Evolutionary conservation across 1,140 invertebrate species (phyloP).

Genomic region (Aleiodes sp.): DNA sequence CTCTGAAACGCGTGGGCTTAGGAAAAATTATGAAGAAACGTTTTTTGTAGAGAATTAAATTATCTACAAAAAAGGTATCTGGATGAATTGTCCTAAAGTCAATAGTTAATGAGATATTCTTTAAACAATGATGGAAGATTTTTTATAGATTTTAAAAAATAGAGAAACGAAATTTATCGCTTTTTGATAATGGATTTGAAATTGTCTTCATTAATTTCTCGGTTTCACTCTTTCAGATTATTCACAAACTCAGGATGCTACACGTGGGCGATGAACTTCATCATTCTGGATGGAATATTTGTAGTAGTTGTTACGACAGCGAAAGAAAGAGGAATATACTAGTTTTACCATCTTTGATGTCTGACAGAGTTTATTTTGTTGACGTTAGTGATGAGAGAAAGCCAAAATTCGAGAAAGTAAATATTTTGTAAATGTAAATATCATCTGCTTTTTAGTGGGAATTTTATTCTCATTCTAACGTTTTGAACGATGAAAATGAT

Average conservation of each 20-base stretch:
- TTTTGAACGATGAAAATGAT: no score
- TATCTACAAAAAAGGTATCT: no score
- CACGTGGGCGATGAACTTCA: slow-evolving; percentile 89
- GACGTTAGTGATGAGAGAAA: slow-evolving; percentile 78
- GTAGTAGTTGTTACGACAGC: slow-evolving; percentile 85
- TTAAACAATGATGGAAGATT: neutral
- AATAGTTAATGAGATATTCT: no score
- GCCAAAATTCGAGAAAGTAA: slow-evolving; percentile 73
- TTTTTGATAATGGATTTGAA: neutral
- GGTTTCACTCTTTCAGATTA: slow-evolving; percentile 75
- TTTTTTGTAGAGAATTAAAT: no score
- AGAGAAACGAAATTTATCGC: no score
- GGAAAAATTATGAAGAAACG: no score
- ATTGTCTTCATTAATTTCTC: slow-evolving; percentile 17
- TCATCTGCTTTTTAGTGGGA: no score
- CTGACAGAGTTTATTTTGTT: slow-evolving; percentile 86
- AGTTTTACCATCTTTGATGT: slow-evolving; percentile 84
- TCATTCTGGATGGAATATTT: slow-evolving; percentile 96
- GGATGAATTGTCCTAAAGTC: no score
- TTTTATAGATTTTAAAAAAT: neutral
- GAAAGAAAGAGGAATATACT: slow-evolving; percentile 78
- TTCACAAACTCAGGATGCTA: slow-evolving; percentile 84
- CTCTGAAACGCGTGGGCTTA: no score
- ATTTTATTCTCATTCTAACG: no score
- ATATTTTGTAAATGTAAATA: neutral